Evolutionary conservation across 2,797 vertebrate species (phyloP).

Genomic region (Scyliorhinus canicula): DNA sequence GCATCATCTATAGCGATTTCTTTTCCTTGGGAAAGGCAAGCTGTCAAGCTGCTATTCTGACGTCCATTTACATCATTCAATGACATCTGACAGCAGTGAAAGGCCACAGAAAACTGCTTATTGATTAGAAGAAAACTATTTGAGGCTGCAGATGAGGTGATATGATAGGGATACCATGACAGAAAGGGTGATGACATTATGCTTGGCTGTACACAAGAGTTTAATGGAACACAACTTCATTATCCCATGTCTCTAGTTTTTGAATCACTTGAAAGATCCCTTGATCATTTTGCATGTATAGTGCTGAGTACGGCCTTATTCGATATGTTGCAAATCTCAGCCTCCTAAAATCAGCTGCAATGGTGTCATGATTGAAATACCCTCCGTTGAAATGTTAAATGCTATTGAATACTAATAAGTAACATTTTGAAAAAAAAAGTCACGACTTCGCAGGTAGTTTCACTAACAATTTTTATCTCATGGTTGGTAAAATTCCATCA

Average conservation of each 20-base stretch:
- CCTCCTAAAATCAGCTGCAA: conserved; percentile 64
- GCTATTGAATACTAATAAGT: conserved; percentile 6
- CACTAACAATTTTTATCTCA: neutral
- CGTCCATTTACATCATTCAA: conserved; percentile 84
- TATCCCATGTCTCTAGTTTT: conserved; percentile 79
- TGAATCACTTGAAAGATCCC: conserved; percentile 60
- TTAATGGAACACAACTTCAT: conserved; percentile 96
- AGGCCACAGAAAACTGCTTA: conserved; percentile 94
- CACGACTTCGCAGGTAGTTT: neutral
- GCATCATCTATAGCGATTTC: conserved; percentile 52
- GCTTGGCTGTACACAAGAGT: conserved; percentile 56
- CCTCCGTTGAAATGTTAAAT: neutral
- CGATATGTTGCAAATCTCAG: conserved; percentile 63
- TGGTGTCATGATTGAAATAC: conserved; percentile 50
- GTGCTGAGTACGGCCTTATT: conserved; percentile 64
- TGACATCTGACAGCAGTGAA: conserved; percentile 86
- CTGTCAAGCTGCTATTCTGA: conserved; percentile 90
- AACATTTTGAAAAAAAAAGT: neutral
- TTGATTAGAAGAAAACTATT: conserved; percentile 93
- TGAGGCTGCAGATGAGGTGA: conserved; percentile 88
- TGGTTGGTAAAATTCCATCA: conserved; percentile 45
- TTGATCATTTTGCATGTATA: conserved; percentile 59
- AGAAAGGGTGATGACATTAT: conserved; percentile 70
- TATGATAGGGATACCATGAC: conserved; percentile 68
- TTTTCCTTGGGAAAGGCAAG: conserved; percentile 60